These are phyloP conservation scores for Cinara cedri DNA, from an alignment of 2,888 invertebrate species.

Conservation along the genomic window DNA sequence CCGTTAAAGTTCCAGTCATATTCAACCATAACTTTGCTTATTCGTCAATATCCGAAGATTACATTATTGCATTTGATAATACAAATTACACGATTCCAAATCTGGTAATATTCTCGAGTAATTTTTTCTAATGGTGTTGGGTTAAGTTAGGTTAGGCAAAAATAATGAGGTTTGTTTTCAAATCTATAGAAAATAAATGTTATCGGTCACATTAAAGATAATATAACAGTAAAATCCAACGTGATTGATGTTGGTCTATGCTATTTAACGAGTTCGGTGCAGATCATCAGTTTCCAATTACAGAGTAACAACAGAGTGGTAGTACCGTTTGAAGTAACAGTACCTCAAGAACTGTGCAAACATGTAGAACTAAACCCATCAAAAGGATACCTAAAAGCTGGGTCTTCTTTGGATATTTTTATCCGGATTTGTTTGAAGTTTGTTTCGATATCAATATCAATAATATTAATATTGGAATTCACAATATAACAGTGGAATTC, in stretches of 20 bases:
- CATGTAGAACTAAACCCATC: slow-evolving; percentile 45
- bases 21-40: slow-evolving; percentile 16
- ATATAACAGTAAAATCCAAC: slow-evolving; percentile 55
- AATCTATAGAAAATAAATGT: neutral
- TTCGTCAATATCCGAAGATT: slow-evolving; percentile 12
- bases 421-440: slow-evolving; percentile 29
- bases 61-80: slow-evolving; percentile 5
- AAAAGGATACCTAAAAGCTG: slow-evolving; percentile 41
- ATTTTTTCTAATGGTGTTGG: too few relatives aligned
- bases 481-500: too few relatives aligned
- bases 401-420: slow-evolving; percentile 5
- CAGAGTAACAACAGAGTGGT: slow-evolving; percentile 55
- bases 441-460: neutral
- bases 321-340: slow-evolving; percentile 37
- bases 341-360: slow-evolving; percentile 53
- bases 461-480: neutral
- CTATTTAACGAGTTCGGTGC: slow-evolving; percentile 56
- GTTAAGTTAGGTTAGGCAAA: too few relatives aligned
- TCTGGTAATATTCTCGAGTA: neutral
- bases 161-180: too few relatives aligned
- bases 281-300: slow-evolving; percentile 53
- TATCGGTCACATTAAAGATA: slow-evolving; percentile 31
- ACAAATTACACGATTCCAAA: neutral
- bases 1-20: slow-evolving; percentile 21
- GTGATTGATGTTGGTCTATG: slow-evolving; percentile 58